Evolutionary conservation across 2,797 vertebrate genomes (phyloP), one percentile per base, ranked within the genome.

Genomic region (Hozukius guyotensis): DNA sequence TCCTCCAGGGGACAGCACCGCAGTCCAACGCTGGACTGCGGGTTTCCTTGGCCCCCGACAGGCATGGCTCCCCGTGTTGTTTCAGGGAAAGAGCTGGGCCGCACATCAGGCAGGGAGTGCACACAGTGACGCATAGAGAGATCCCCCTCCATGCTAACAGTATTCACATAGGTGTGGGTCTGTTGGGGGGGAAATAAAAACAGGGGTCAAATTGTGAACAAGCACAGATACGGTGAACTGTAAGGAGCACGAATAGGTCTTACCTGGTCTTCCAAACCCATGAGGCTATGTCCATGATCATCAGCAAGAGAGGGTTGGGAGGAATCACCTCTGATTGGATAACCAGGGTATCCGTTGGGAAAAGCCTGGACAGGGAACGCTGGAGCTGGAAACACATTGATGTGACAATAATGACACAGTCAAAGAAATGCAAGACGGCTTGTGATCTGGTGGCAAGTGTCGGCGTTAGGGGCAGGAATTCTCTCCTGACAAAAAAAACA

Each of bases 111-210:
- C 87, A 99, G 90, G 64, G 97, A 95, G 95, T 98, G 98, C 83
- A 98, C 95, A 92, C 97, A 97, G 87, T 97, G 97, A 60, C 96
- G 97, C 91, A 97, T 96, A 68, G 96, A 95, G 92, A 94, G 95
- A 80, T 98, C 98, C 68, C 96, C 98, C 77, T 99, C 97, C 62
- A 97, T 95, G 49, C 93, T 96, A 59, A 97, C 96, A 31, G 98
- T 99, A 93, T 99, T 99, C 84, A 99, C 98, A 66, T 99, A 99
- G 59, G 98, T 99, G 94, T 99, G 99, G 80, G 97, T 97, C 99
- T 99, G 94, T 49, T 5, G 18, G 59, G 32, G 32, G 36, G 52
- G 24, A 70, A 74, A 72, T 18, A 70, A 7, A 20, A 66, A 79
- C 31, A 24, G 27, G 2, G 16, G 34, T 84, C 49, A 75, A 22